phyloP scores from a whole-genome alignment of 2,888 invertebrate genomes.

The Drosophila mercatorum region DNA sequence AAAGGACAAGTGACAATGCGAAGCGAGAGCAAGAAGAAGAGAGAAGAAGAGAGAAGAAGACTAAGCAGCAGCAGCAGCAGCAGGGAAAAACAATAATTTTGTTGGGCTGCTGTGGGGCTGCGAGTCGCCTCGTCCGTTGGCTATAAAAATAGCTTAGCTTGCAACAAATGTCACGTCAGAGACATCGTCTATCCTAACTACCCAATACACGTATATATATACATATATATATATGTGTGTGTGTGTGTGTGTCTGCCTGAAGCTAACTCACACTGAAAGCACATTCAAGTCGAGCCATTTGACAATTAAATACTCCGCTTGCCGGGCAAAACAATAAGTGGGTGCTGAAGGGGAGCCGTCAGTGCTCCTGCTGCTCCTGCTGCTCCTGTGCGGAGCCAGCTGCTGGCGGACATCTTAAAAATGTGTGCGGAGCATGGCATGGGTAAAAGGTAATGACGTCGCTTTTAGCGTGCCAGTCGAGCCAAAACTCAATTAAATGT shows the following conservation, averaged over 20 bases:
- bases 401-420: conserved; percentile 57
- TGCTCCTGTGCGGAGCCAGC: not conserved
- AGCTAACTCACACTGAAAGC: not conserved
- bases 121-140: conserved; percentile 28
- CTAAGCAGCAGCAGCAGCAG: not conserved
- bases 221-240: not conserved
- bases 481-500: conserved; percentile 80
- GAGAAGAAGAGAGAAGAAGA: not conserved
- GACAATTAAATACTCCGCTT: conserved; percentile 76
- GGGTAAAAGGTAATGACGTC: conserved; percentile 66
- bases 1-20: conserved; percentile 15
- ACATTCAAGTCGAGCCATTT: conserved; percentile 45
- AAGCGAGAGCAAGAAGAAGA: not conserved
- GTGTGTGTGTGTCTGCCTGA: not conserved
- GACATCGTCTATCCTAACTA: conserved; percentile 10
- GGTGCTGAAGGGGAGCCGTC: conserved; percentile 2
- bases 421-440: conserved; percentile 33
- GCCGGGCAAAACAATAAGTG: conserved; percentile 60
- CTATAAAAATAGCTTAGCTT: conserved; percentile 66
- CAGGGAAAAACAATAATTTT: conserved; percentile 32
- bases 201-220: not conserved
- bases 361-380: no score
- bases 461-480: conserved; percentile 69
- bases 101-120: conserved; percentile 6
- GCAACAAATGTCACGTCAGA: conserved; percentile 65